These are phyloP conservation scores for Andrena bucephala DNA, from an alignment of 2,888 invertebrate species.

Conservation along the genomic window DNA sequence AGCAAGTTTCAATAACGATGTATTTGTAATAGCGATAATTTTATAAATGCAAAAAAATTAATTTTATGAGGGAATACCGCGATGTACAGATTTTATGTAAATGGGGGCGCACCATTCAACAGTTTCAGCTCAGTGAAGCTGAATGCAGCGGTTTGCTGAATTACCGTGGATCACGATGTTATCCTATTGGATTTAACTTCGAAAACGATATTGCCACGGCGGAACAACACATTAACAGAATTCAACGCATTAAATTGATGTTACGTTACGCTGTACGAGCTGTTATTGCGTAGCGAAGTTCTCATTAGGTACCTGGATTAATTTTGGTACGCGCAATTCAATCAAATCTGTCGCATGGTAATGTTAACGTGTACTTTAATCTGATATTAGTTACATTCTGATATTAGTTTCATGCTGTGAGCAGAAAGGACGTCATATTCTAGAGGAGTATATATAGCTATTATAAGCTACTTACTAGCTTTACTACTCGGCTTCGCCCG, in stretches of 20 bases:
- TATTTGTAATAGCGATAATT: too few relatives aligned
- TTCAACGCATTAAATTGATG: conserved; percentile 7
- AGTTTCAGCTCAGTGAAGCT: conserved; percentile 34
- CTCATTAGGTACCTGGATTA: conserved; percentile 29
- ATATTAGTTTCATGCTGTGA: neutral
- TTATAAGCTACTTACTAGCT: too few relatives aligned
- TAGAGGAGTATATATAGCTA: too few relatives aligned
- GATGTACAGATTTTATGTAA: too few relatives aligned
- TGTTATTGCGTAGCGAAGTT: conserved; percentile 8
- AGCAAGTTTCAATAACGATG: too few relatives aligned
- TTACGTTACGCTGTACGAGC: neutral
- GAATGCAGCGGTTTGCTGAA: neutral
- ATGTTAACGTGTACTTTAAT: conserved; percentile 32
- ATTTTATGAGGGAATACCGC: too few relatives aligned
- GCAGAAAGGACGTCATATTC: too few relatives aligned
- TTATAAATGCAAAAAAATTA: too few relatives aligned
- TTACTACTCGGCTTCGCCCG: too few relatives aligned
- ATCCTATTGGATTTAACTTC: neutral
- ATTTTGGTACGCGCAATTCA: conserved; percentile 13
- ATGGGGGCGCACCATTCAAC: conserved; percentile 11
- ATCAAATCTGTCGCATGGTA: conserved; percentile 22
- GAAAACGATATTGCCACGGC: conserved; percentile 5
- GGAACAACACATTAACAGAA: neutral
- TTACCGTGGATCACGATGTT: neutral
- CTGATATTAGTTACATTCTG: neutral